A percentile compares a stretch with the other conserved stretches of the same genome.
These are phyloP conservation scores for Gallinago jamesoni DNA, from an alignment of 2,113 vertebrate genomes.

Conservation along the genomic window DNA sequence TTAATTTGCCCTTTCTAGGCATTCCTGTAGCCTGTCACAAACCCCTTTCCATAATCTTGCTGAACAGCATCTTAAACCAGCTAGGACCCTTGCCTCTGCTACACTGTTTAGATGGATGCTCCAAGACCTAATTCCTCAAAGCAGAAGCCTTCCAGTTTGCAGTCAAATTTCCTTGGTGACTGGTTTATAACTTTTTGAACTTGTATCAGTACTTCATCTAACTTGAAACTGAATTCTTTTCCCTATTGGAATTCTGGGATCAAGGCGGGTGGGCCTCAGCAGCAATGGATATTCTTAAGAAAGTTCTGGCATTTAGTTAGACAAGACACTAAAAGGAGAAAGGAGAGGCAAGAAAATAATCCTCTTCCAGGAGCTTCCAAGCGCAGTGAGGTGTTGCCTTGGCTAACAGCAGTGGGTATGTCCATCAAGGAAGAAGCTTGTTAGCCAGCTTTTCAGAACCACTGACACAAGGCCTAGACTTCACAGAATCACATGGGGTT, in stretches of 20 bases:
- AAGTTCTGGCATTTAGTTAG: not conserved
- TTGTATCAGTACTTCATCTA: not conserved
- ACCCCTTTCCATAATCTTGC: not conserved
- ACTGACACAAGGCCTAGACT: not conserved
- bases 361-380: not conserved
- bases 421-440: rapidly evolving
- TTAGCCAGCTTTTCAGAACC: not conserved
- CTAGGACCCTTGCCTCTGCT: not conserved
- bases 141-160: not conserved
- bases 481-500: too few relatives aligned
- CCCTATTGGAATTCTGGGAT: not conserved
- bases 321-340: not conserved
- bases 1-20: not conserved
- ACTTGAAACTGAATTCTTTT: not conserved
- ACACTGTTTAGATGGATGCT: not conserved
- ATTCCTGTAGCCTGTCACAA: not conserved
- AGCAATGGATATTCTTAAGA: not conserved
- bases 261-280: rapidly evolving
- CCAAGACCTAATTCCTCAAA: not conserved
- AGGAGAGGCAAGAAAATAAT: not conserved
- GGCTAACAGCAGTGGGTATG: rapidly evolving
- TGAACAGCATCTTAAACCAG: not conserved
- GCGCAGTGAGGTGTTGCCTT: not conserved
- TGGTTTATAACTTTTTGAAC: not conserved
- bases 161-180: not conserved